phyloP scores from a whole-genome alignment of 2,888 invertebrate species.

The Dromius quadrimaculatus region DNA sequence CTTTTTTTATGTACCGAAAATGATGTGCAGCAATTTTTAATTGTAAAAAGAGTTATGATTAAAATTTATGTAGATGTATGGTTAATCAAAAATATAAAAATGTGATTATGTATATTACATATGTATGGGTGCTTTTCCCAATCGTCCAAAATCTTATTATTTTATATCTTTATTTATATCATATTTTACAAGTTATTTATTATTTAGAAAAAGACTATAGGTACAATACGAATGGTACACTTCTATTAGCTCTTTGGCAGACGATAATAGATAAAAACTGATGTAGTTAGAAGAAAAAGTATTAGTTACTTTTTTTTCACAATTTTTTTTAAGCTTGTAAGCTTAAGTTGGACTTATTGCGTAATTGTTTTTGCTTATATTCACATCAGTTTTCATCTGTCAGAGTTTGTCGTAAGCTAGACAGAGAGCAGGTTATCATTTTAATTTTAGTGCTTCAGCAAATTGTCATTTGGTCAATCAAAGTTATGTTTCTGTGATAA shows the following conservation, averaged over 20 bases:
- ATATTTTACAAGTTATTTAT: not conserved
- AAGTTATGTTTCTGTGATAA: no score
- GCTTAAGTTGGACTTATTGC: no score
- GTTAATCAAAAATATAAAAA: slow-evolving; percentile 53
- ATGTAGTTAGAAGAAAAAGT: not conserved
- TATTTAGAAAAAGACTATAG: not conserved
- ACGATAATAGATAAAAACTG: not conserved
- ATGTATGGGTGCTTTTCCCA: slow-evolving; percentile 24
- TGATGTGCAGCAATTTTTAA: slow-evolving; percentile 47
- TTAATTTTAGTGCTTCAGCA: no score
- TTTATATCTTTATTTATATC: no score
- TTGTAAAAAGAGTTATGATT: slow-evolving; percentile 52
- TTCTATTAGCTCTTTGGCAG: not conserved
- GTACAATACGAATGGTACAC: not conserved
- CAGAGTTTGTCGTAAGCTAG: no score
- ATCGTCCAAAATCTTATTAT: no score
- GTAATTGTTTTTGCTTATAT: no score
- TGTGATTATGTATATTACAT: slow-evolving; percentile 52
- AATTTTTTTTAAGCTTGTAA: no score
- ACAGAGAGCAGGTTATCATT: no score
- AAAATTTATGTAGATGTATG: slow-evolving; percentile 53
- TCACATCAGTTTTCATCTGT: no score
- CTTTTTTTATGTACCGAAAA: slow-evolving; percentile 44
- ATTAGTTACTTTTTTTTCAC: no score
- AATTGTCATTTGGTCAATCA: no score